These are phyloP conservation scores for Squalus acanthias DNA, from an alignment of 2,797 vertebrate species.

Conservation along the genomic window DNA sequence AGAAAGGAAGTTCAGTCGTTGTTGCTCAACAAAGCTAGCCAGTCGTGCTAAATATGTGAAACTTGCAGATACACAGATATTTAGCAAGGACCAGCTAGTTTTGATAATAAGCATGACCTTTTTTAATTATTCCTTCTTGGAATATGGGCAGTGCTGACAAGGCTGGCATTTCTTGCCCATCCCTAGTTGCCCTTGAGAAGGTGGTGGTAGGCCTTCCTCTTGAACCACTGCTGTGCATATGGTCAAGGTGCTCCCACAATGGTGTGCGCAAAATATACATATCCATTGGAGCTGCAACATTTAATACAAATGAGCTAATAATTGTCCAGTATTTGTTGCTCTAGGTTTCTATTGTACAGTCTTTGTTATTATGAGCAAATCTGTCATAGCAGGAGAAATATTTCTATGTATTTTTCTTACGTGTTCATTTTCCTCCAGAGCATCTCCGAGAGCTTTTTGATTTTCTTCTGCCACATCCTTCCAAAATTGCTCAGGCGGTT, in stretches of 20 bases:
- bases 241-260: not conserved
- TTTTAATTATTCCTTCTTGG: not conserved
- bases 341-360: not conserved
- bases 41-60: slow-evolving; percentile 37
- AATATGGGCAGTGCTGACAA: not conserved
- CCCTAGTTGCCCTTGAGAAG: not conserved
- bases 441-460: slow-evolving; percentile 57
- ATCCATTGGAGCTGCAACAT: not conserved
- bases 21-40: slow-evolving; percentile 22
- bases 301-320: not conserved
- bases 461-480: slow-evolving; percentile 58
- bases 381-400: not conserved
- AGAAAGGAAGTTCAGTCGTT: not conserved
- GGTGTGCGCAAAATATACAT: not conserved
- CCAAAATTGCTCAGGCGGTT: slow-evolving; percentile 58
- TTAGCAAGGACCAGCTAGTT: slow-evolving; percentile 32
- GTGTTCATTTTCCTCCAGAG: slow-evolving; percentile 66
- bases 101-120: not conserved
- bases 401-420: slow-evolving; percentile 50
- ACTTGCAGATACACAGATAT: not conserved
- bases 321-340: not conserved
- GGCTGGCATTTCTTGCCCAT: not conserved
- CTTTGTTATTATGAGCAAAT: too few relatives aligned
- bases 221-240: not conserved
- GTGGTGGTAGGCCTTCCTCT: not conserved